Evolutionary conservation across 2,113 vertebrate genomes (phyloP).

Genomic region (Leucosticte australis): DNA sequence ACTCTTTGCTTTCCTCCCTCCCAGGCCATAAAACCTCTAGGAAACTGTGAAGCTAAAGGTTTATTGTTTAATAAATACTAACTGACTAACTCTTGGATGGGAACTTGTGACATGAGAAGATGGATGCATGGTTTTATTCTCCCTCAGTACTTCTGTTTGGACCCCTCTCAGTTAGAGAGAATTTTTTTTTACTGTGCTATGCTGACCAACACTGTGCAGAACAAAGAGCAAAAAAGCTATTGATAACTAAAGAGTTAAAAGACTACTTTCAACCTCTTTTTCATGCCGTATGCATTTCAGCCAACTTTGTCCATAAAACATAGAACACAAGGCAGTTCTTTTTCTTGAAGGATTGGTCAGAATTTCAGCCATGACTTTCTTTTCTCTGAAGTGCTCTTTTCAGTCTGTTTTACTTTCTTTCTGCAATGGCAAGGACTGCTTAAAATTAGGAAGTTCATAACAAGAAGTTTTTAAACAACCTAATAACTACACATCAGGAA

Average conservation of each 20-base stretch:
- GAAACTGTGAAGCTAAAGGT: neutral
- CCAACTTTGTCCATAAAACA: neutral
- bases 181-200: neutral
- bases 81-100: neutral
- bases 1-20: neutral
- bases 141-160: neutral
- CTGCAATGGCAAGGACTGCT: neutral
- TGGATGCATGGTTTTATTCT: rapidly evolving
- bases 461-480: neutral
- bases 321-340: neutral
- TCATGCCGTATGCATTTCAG: neutral
- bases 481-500: neutral
- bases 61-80: neutral
- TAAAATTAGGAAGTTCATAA: neutral
- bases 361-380: neutral
- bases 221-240: neutral
- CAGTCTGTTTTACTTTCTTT: neutral
- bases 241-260: neutral
- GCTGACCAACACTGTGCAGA: neutral
- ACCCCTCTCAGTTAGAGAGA: neutral
- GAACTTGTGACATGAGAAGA: neutral
- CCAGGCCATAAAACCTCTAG: neutral
- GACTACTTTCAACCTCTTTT: neutral
- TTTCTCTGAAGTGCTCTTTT: neutral
- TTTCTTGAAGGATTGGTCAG: neutral